Evolutionary conservation across 2,113 vertebrate genomes (phyloP).

Genomic region (Poeciliopsis prolifica): DNA sequence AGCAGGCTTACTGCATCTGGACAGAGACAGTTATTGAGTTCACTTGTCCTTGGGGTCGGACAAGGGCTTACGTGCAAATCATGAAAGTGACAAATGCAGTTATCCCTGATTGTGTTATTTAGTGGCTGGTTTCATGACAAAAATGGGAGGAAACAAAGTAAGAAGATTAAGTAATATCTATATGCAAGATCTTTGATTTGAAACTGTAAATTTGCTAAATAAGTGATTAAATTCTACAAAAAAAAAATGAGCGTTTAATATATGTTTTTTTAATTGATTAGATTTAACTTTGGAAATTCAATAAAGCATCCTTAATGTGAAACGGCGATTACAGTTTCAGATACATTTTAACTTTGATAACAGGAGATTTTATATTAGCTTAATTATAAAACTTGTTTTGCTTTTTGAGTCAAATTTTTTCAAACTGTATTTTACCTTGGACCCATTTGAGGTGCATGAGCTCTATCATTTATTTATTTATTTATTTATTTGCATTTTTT

Average conservation of each 20-base stretch:
- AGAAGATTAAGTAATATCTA: neutral
- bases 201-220: no score
- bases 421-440: no score
- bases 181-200: neutral
- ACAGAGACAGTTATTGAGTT: conserved; percentile 81
- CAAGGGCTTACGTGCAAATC: conserved; percentile 71
- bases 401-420: no score
- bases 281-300: neutral
- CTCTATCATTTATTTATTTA: no score
- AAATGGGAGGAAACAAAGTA: conserved; percentile 19
- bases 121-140: conserved; percentile 32
- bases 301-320: neutral
- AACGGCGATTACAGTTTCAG: neutral
- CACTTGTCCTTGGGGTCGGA: conserved; percentile 78
- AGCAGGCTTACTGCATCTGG: conserved; percentile 75
- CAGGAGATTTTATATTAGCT: neutral
- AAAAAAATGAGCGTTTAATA: neutral
- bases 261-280: neutral
- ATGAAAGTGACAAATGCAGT: conserved; percentile 66
- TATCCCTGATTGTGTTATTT: conserved; percentile 55
- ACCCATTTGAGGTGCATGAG: no score
- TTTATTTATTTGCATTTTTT: neutral
- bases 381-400: neutral
- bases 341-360: neutral
- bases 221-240: neutral